phyloP scores from a whole-genome alignment of 1,140 invertebrate genomes.

The Drosophila albomicans region DNA sequence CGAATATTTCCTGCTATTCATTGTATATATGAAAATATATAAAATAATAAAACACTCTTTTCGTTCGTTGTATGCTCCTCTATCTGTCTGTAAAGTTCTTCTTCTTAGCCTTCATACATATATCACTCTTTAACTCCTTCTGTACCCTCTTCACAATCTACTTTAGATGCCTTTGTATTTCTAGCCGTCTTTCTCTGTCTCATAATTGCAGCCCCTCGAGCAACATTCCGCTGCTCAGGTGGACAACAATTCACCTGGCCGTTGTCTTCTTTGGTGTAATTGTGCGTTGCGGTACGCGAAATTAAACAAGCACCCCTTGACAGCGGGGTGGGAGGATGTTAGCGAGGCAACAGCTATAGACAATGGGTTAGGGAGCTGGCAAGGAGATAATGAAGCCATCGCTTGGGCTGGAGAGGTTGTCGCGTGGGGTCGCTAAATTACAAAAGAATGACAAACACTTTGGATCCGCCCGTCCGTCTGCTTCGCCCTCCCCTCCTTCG shows the following conservation, averaged over 20 bases:
- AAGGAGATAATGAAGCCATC: conserved; percentile 61
- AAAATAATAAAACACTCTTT: too few species aligned
- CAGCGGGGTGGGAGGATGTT: neutral
- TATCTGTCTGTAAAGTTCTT: neutral
- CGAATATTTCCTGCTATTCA: too few species aligned
- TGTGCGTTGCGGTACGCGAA: conserved; percentile 74
- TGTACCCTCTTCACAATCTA: neutral
- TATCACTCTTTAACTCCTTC: neutral
- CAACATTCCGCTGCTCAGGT: conserved; percentile 1
- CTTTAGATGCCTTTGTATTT: neutral
- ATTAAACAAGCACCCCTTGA: conserved; percentile 57
- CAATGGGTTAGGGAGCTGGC: conserved; percentile 21
- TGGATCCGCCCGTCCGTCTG: neutral
- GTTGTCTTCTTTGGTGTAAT: conserved; percentile 53
- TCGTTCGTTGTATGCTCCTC: too few species aligned
- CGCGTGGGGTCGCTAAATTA: conserved; percentile 65
- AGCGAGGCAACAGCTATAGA: conserved; percentile 1
- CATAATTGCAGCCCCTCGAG: neutral
- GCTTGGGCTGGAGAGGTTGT: conserved; percentile 12
- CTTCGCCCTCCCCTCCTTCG: too few species aligned
- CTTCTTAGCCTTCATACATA: neutral
- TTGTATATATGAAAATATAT: too few species aligned
- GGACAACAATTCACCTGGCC: conserved; percentile 19
- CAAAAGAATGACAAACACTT: conserved; percentile 75
- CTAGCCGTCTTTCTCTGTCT: neutral